Conservation (phyloP, 2,888 invertebrate species). For the Herminia tarsipennalis region DNA sequence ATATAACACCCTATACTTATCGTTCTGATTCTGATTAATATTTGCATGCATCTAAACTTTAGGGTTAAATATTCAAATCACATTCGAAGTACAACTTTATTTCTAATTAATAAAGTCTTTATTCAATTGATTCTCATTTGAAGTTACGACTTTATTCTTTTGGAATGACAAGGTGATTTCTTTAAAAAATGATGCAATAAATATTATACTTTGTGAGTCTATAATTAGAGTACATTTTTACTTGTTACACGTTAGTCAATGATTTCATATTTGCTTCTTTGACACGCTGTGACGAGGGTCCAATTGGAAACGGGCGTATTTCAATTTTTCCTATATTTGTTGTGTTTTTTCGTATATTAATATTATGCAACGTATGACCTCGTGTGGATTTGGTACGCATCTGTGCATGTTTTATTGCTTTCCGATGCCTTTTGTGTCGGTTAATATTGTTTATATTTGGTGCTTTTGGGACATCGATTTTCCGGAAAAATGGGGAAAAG, state of each 20-base stretch:
- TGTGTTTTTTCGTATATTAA: constrained; percentile 58
- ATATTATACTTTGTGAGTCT: constrained; percentile 4
- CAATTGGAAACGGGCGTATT: constrained; percentile 62
- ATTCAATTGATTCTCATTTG: constrained; percentile 7
- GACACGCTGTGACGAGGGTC: constrained; percentile 65
- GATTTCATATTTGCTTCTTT: constrained; percentile 57
- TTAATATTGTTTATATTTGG: constrained; percentile 26
- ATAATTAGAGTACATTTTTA: constrained; percentile 28
- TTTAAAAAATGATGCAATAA: constrained; percentile 9
- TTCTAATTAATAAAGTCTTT: constrained; percentile 9
- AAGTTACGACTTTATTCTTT: constrained; percentile 28
- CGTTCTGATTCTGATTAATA: constrained; percentile 63
- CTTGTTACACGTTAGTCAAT: constrained; percentile 22
- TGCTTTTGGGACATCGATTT: neutral
- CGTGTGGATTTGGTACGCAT: constrained; percentile 65
- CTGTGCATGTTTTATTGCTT: constrained; percentile 63
- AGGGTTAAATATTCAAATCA: constrained; percentile 44
- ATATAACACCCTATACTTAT: constrained; percentile 56
- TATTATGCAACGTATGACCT: constrained; percentile 65
- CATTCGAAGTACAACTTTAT: constrained; percentile 20
- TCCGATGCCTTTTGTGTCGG: constrained; percentile 45
- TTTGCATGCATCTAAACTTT: constrained; percentile 57
- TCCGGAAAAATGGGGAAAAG: neutral
- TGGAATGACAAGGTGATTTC: constrained; percentile 16
- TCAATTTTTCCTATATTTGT: constrained; percentile 66